Conservation (phyloP, 2,888 invertebrate genomes). For the Apocheima hispidaria region DNA sequence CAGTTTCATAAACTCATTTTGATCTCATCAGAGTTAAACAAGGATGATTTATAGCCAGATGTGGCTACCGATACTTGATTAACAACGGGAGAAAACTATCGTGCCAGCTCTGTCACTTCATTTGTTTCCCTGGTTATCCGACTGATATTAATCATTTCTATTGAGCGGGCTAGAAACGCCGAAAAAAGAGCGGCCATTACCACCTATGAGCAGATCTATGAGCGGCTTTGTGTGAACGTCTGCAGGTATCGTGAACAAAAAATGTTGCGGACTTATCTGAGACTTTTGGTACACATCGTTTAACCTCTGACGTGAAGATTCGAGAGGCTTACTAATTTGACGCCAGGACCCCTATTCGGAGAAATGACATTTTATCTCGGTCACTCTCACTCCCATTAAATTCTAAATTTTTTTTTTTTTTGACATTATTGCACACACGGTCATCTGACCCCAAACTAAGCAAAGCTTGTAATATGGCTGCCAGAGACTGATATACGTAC, state of each 20-base stretch:
- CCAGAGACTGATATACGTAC: no score
- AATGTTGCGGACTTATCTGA: not conserved
- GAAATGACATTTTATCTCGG: no score
- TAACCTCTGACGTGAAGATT: no score
- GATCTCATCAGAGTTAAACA: constrained; percentile 62
- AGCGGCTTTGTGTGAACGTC: constrained; percentile 20
- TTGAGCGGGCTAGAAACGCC: constrained; percentile 28
- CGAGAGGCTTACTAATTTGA: no score
- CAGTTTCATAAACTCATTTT: no score
- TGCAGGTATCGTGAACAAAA: constrained; percentile 14
- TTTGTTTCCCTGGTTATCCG: constrained; percentile 64
- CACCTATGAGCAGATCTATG: constrained; percentile 16
- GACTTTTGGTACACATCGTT: not conserved
- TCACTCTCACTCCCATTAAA: no score
- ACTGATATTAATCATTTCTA: constrained; percentile 59
- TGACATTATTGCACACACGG: no score
- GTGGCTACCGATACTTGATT: constrained; percentile 64
- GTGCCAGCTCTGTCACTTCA: constrained; percentile 65
- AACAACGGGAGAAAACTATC: constrained; percentile 77
- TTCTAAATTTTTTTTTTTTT: no score
- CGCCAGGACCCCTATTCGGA: no score
- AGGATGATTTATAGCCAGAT: constrained; percentile 69
- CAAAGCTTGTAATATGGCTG: no score
- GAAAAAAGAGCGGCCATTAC: constrained; percentile 28
- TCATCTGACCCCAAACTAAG: no score